Conservation (phyloP, 2,888 invertebrate genomes). For the Tenodera sinensis region DNA sequence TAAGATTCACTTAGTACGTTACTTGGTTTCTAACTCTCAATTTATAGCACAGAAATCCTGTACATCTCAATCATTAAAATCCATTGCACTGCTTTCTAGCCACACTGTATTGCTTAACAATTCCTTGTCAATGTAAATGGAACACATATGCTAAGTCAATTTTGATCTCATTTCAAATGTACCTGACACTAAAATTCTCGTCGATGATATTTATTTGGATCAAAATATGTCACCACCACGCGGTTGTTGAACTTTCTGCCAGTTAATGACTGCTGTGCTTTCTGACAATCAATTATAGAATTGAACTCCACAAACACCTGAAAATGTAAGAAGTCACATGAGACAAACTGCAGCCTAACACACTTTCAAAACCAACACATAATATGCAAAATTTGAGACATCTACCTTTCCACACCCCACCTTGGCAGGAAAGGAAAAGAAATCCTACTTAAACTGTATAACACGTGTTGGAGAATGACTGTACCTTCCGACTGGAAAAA, state of each 20-base stretch:
- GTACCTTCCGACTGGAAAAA: too few species aligned
- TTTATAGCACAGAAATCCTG: not conserved
- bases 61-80: not conserved
- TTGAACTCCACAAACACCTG: slow-evolving; percentile 98
- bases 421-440: too few species aligned
- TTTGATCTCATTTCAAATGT: not conserved
- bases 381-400: not conserved
- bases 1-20: not conserved
- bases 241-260: slow-evolving; percentile 97
- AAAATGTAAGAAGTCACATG: not conserved
- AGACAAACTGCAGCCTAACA: not conserved
- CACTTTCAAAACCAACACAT: not conserved
- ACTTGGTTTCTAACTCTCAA: not conserved
- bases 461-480: too few species aligned
- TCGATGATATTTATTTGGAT: slow-evolving; percentile 96
- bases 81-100: not conserved
- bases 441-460: too few species aligned
- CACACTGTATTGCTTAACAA: not conserved
- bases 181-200: slow-evolving; percentile 76
- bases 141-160: not conserved
- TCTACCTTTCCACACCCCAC: slow-evolving; percentile 93
- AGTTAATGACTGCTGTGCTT: slow-evolving; percentile 95
- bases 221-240: slow-evolving; percentile 97
- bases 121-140: slow-evolving; percentile 38
- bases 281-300: slow-evolving; percentile 93